Conservation (phyloP, 1,140 invertebrate genomes). For the Amphibalanus amphitrite region DNA sequence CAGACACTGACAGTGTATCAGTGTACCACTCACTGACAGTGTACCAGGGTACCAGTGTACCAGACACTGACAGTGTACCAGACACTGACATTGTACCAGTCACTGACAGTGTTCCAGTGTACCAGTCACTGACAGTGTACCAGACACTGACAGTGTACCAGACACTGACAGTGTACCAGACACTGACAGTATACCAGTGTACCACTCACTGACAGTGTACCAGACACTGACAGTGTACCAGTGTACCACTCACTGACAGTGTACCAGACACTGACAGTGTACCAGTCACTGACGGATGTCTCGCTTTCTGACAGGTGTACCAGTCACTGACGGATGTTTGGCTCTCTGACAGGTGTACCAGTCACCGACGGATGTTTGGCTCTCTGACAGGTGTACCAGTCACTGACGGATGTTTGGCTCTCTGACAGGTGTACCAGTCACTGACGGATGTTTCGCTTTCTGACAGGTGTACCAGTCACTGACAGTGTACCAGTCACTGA, state of each 20-base stretch:
- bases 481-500: not conserved
- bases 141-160: not conserved
- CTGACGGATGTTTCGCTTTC: no score
- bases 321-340: no score
- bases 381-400: not conserved
- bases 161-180: not conserved
- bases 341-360: not conserved
- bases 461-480: not conserved
- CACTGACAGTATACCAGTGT: not conserved
- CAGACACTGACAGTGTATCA: not conserved
- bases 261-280: not conserved
- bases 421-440: no score
- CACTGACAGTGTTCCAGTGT: no score
- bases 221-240: no score
- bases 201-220: no score
- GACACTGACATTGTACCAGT: not conserved
- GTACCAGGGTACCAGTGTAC: no score
- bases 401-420: not conserved
- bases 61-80: not conserved
- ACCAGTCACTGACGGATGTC: not conserved
- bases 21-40: not conserved
- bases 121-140: no score
- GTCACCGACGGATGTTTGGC: no score
- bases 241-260: not conserved
- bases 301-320: no score